Percentiles rank a stretch among this genome's conserved stretches.
Evolutionary conservation across 2,888 invertebrate genomes (phyloP).

Genomic region (Adelognathus sp.): DNA sequence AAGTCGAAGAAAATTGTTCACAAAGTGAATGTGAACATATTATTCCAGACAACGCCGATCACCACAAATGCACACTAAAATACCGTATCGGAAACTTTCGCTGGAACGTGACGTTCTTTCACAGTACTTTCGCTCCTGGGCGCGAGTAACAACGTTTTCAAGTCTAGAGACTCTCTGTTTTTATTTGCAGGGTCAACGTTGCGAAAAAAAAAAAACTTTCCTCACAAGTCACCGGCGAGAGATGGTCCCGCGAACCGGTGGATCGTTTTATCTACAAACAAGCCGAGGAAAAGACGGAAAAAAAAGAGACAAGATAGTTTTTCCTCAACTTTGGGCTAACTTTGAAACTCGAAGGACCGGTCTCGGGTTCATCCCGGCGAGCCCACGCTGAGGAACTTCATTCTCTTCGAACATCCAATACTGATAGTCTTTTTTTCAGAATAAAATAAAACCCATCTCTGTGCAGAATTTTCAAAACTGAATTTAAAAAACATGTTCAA

Average conservation of each 20-base stretch:
- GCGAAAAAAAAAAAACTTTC: background rate
- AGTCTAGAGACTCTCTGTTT: background rate
- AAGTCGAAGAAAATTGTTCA: no score
- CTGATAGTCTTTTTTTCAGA: background rate
- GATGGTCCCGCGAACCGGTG: background rate
- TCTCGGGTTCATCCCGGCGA: background rate
- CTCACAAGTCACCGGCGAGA: background rate
- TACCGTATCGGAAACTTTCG: no score
- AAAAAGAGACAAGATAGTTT: conserved; percentile 8
- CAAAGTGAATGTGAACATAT: no score
- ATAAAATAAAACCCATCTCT: background rate
- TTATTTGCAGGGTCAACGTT: background rate
- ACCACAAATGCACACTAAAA: no score
- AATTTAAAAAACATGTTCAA: no score
- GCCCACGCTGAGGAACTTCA: background rate
- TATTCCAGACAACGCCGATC: no score
- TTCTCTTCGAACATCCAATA: background rate
- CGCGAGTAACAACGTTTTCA: no score
- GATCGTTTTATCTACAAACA: background rate
- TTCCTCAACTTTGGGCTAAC: background rate
- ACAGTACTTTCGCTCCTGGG: no score
- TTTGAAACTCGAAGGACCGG: background rate
- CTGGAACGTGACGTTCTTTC: no score
- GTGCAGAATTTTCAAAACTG: no score
- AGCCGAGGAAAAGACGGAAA: background rate